Conservation (phyloP, 2,888 invertebrate species). For the Corythucha ciliata region DNA sequence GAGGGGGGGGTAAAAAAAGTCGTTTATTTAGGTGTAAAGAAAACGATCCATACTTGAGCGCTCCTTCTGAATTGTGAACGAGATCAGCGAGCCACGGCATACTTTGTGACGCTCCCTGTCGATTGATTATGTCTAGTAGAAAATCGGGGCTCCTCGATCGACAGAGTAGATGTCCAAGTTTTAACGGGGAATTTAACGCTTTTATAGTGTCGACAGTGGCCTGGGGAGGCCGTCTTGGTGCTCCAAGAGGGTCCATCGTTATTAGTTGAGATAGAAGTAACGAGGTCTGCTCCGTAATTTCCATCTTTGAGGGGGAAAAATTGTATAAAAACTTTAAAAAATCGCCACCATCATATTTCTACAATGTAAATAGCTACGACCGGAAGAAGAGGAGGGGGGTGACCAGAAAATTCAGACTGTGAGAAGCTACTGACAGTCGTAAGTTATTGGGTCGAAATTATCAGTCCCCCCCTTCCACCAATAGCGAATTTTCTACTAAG, state of each 20-base stretch:
- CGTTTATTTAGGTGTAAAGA: background rate
- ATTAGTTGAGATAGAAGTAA: slow-evolving; percentile 71
- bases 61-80: slow-evolving; percentile 82
- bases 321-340: too few relatives aligned
- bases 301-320: too few relatives aligned
- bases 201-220: slow-evolving; percentile 69
- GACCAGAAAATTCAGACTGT: too few relatives aligned
- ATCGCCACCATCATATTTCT: too few relatives aligned
- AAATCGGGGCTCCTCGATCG: slow-evolving; percentile 83
- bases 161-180: slow-evolving; percentile 82
- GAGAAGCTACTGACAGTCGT: too few relatives aligned
- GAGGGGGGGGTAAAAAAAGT: too few relatives aligned
- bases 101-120: slow-evolving; percentile 76
- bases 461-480: too few relatives aligned
- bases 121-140: slow-evolving; percentile 80
- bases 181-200: slow-evolving; percentile 63
- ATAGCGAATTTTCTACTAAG: too few relatives aligned
- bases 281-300: slow-evolving; percentile 83
- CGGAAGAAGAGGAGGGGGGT: too few relatives aligned
- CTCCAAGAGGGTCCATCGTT: slow-evolving; percentile 74
- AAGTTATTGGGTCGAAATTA: too few relatives aligned
- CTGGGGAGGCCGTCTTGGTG: slow-evolving; percentile 70
- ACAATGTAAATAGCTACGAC: too few relatives aligned
- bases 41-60: slow-evolving; percentile 48
- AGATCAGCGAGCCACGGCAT: slow-evolving; percentile 96